phyloP scores from a whole-genome alignment of 1,140 invertebrate genomes.

The Drosophila hydei region DNA sequence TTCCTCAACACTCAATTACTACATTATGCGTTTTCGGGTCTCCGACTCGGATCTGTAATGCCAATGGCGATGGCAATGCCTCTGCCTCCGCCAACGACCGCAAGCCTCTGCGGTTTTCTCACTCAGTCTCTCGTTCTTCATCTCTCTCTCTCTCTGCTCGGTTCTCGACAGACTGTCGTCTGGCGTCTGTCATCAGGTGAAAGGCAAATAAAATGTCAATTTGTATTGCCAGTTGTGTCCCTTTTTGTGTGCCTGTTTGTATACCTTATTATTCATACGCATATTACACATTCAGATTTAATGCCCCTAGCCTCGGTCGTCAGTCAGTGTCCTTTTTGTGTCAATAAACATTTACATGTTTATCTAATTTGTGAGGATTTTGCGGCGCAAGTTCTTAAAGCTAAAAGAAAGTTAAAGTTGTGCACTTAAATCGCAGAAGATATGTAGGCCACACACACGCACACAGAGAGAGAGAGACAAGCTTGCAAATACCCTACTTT shows the following conservation, averaged over 20 bases:
- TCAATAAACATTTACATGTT: constrained; percentile 78
- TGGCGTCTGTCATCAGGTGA: constrained; percentile 70
- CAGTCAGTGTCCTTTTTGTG: constrained; percentile 50
- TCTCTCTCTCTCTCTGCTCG: constrained; percentile 5
- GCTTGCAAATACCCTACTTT: constrained; percentile 50
- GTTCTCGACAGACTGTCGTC: constrained; percentile 46
- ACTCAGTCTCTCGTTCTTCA: neutral
- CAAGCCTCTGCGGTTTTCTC: neutral
- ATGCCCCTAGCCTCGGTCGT: constrained; percentile 21
- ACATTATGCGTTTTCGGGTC: constrained; percentile 61
- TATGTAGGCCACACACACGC: constrained; percentile 41
- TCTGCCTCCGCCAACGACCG: neutral
- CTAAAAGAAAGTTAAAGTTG: constrained; percentile 29
- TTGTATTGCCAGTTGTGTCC: constrained; percentile 75
- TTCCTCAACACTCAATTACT: constrained; percentile 58
- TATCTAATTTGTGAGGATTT: constrained; percentile 71
- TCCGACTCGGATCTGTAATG: constrained; percentile 3
- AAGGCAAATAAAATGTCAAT: constrained; percentile 81
- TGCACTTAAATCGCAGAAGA: constrained; percentile 44
- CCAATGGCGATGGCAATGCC: neutral
- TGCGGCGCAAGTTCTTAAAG: constrained; percentile 35
- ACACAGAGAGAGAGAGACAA: neutral
- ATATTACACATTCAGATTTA: constrained; percentile 73
- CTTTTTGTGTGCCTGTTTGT: constrained; percentile 41
- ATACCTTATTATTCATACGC: constrained; percentile 74